phyloP scores from a whole-genome alignment of 2,888 invertebrate species.

The Prenolepis imparis region DNA sequence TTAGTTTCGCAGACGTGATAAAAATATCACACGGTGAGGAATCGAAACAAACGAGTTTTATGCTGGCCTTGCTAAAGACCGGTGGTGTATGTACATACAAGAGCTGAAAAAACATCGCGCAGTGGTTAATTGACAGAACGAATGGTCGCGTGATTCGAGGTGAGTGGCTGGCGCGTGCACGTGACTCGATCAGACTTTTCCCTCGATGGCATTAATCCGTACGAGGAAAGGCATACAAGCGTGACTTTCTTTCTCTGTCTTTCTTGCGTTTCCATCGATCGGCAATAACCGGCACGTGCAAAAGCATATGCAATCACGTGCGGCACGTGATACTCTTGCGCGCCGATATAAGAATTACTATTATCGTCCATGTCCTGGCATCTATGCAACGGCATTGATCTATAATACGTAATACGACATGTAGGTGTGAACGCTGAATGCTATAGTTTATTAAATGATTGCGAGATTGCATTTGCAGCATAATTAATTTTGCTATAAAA shows the following conservation, averaged over 20 bases:
- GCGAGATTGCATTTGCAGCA: slow-evolving; percentile 22
- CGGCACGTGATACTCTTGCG: slow-evolving; percentile 80
- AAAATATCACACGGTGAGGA: background rate
- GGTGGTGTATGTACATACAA: background rate
- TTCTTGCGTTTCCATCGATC: slow-evolving; percentile 28
- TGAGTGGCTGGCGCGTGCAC: slow-evolving; percentile 71
- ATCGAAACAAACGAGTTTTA: slow-evolving; percentile 57
- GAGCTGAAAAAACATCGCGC: slow-evolving; percentile 63
- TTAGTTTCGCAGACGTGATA: background rate
- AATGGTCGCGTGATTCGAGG: slow-evolving; percentile 79
- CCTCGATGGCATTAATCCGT: slow-evolving; percentile 69
- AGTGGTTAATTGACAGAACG: slow-evolving; percentile 70
- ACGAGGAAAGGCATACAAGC: slow-evolving; percentile 65
- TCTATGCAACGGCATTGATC: slow-evolving; percentile 31
- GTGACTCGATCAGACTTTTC: slow-evolving; percentile 77
- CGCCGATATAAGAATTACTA: slow-evolving; percentile 68
- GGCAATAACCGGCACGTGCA: slow-evolving; percentile 75
- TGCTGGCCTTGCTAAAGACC: slow-evolving; percentile 37
- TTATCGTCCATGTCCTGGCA: slow-evolving; percentile 61
- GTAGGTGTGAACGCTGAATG: slow-evolving; percentile 26
- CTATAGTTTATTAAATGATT: slow-evolving; percentile 22
- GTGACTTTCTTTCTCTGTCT: slow-evolving; percentile 56
- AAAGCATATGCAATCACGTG: slow-evolving; percentile 82
- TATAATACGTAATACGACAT: background rate
- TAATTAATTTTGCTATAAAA: background rate